Evolutionary conservation across 2,113 vertebrate species (phyloP).

Genomic region (Stegostoma tigrinum): DNA sequence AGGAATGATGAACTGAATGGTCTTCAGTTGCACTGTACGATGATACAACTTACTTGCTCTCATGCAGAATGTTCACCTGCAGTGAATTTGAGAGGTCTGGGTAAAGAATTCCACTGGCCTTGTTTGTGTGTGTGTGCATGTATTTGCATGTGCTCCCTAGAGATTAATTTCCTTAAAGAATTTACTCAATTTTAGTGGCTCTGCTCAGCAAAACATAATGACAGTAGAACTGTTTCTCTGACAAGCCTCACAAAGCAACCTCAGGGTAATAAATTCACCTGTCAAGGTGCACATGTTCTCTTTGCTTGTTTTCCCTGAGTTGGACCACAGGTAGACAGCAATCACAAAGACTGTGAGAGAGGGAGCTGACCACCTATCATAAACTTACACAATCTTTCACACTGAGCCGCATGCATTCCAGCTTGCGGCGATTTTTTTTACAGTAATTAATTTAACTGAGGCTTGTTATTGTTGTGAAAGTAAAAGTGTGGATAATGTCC

Average conservation of each 20-base stretch:
- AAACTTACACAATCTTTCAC: not conserved
- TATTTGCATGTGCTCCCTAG: not conserved
- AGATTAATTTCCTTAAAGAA: slow-evolving; percentile 28
- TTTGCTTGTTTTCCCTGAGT: not conserved
- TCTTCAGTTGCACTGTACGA: not conserved
- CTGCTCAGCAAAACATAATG: slow-evolving; percentile 20
- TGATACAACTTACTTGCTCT: not conserved
- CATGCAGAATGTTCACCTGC: not conserved
- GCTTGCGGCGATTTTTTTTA: not conserved
- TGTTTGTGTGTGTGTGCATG: not conserved
- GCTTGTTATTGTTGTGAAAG: not conserved
- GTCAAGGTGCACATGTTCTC: slow-evolving; percentile 1
- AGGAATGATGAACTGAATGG: no score
- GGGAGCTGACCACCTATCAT: not conserved
- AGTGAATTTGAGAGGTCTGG: not conserved
- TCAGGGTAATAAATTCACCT: slow-evolving; percentile 7
- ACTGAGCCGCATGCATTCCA: not conserved
- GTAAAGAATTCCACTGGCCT: not conserved
- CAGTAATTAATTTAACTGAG: not conserved
- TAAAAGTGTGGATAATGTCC: not conserved
- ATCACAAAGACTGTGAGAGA: not conserved
- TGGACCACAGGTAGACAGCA: not conserved
- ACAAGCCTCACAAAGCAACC: slow-evolving; percentile 15
- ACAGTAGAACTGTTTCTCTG: not conserved
- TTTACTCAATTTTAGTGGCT: not conserved